Percentiles rank a stretch among this genome's conserved stretches.
These are phyloP conservation scores for Bolinopsis microptera DNA, from an alignment of 37 sponge, comb jelly and placozoan species.

Conservation along the genomic window DNA sequence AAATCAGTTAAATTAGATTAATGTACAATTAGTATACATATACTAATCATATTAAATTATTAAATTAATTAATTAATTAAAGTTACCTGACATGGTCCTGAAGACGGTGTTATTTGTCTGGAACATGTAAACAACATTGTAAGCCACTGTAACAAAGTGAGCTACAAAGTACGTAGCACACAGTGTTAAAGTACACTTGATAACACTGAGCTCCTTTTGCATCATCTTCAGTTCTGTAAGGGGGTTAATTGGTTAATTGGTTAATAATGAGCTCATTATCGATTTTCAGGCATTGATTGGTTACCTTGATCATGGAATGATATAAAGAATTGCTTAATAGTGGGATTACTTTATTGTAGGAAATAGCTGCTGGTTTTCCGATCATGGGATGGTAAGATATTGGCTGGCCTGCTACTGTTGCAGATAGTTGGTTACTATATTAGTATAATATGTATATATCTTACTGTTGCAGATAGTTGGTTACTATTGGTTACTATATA, in stretches of 20 bases:
- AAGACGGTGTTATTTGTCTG: constrained; percentile 3
- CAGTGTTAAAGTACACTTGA: background rate
- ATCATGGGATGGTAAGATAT: too few relatives aligned
- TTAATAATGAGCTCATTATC: background rate
- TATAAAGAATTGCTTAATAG: background rate
- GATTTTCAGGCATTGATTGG: too few relatives aligned
- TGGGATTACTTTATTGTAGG: too few relatives aligned
- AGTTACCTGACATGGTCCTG: background rate
- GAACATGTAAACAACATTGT: constrained; percentile 34
- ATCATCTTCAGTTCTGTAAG: background rate
- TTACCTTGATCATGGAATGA: background rate
- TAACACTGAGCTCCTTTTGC: background rate
- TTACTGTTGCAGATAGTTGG: too few relatives aligned
- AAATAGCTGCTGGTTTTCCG: too few relatives aligned
- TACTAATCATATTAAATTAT: background rate
- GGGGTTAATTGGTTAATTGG: background rate
- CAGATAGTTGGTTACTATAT: too few relatives aligned
- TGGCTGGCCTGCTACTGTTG: too few relatives aligned
- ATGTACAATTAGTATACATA: background rate
- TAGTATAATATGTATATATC: too few relatives aligned
- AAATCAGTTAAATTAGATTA: background rate
- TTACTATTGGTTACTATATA: too few relatives aligned
- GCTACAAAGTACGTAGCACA: constrained; percentile 30
- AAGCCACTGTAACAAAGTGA: constrained; percentile 29
- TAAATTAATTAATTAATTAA: background rate